phyloP scores from a whole-genome alignment of 2,113 vertebrate genomes.

The Leptobrachium leishanense region DNA sequence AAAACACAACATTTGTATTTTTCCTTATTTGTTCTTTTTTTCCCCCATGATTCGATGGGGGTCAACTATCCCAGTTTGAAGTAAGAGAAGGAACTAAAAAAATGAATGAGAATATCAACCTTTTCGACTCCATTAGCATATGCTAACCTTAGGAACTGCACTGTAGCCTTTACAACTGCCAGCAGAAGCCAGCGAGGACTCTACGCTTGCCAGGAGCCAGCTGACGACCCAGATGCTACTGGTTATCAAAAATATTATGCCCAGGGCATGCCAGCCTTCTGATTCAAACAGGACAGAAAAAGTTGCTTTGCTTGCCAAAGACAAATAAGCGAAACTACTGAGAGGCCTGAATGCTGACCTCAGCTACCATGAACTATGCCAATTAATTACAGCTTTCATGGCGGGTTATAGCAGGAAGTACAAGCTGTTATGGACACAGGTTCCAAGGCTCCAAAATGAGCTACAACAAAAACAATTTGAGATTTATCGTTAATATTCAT shows the following conservation, averaged over 20 bases:
- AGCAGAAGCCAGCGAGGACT: slow-evolving; percentile 7
- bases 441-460: slow-evolving; percentile 10
- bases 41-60: too few species aligned
- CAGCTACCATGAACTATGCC: not conserved
- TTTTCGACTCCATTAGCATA: slow-evolving; percentile 19
- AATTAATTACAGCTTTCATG: not conserved
- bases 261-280: slow-evolving; percentile 6
- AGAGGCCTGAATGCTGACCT: slow-evolving; percentile 2
- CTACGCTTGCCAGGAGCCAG: slow-evolving; percentile 15
- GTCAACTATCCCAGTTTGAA: not conserved
- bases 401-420: not conserved
- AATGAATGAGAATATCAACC: not conserved
- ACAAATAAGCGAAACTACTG: slow-evolving; percentile 18
- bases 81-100: not conserved
- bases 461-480: not conserved
- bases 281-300: slow-evolving; percentile 9
- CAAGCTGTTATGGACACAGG: slow-evolving; percentile 14
- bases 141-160: slow-evolving; percentile 17
- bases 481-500: not conserved
- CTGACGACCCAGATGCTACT: slow-evolving; percentile 44
- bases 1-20: too few species aligned
- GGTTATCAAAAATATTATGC: slow-evolving; percentile 35
- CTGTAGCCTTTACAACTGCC: not conserved
- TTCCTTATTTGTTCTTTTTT: too few species aligned
- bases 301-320: not conserved